Evolutionary conservation across 2,113 vertebrate genomes (phyloP).

Genomic region (Callipepla squamata): DNA sequence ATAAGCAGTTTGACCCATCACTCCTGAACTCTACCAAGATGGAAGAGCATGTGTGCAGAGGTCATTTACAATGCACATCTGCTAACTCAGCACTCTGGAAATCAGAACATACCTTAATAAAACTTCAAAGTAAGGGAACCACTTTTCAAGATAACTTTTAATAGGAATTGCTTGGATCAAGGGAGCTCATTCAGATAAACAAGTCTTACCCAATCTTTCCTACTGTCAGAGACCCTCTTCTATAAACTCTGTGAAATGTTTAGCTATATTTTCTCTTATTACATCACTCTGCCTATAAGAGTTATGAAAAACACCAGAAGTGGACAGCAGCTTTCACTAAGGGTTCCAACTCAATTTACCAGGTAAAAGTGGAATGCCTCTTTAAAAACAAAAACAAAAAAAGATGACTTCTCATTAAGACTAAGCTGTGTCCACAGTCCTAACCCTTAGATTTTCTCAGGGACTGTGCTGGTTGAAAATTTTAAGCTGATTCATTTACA

Average conservation of each 20-base stretch:
- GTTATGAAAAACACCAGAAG: neutral
- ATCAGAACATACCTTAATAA: neutral
- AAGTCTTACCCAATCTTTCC: neutral
- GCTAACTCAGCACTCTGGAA: neutral
- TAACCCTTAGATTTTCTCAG: neutral
- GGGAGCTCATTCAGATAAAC: neutral
- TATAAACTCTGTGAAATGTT: neutral
- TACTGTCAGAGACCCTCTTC: neutral
- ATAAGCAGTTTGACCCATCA: neutral
- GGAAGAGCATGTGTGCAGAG: neutral
- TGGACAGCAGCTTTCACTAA: neutral
- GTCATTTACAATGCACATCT: neutral
- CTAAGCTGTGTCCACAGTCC: neutral
- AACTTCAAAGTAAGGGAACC: neutral
- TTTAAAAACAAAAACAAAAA: too few relatives aligned
- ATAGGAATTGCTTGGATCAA: neutral
- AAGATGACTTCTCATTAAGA: neutral
- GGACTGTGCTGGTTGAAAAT: too few relatives aligned
- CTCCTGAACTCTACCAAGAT: constrained; percentile 13
- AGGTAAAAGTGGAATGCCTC: neutral
- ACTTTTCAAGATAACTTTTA: neutral
- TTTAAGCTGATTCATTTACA: neutral
- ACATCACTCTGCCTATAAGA: neutral
- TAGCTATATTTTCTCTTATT: constrained; percentile 1
- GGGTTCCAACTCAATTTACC: constrained; percentile 11